These are phyloP conservation scores for Cephus cinctus DNA, from an alignment of 1,140 invertebrate species.

Conservation along the genomic window DNA sequence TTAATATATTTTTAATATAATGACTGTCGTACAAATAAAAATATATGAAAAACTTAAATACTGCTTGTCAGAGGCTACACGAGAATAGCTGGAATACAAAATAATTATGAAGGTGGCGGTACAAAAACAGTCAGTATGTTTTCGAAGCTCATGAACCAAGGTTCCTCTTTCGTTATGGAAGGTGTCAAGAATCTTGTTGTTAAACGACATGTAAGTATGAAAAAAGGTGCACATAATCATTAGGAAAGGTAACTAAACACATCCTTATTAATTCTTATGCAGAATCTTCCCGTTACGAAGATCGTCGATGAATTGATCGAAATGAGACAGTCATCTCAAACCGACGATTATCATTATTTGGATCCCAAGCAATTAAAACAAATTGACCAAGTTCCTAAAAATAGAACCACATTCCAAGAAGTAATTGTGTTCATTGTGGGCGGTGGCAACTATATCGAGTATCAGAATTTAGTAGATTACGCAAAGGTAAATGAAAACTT, in stretches of 20 bases:
- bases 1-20: neutral
- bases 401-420: slow-evolving; percentile 75
- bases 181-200: slow-evolving; percentile 99
- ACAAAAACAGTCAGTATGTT: slow-evolving; percentile 98
- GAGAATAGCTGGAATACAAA: slow-evolving; percentile 71
- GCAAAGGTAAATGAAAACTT: slow-evolving; percentile 65
- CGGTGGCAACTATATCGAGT: slow-evolving; percentile 99
- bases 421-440: slow-evolving; percentile 97
- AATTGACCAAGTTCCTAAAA: slow-evolving; percentile 66
- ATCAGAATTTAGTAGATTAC: slow-evolving; percentile 97
- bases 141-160: slow-evolving; percentile 94
- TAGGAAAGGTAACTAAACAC: neutral
- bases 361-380: slow-evolving; percentile 88
- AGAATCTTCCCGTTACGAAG: slow-evolving; percentile 88
- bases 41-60: slow-evolving; percentile 9
- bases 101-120: slow-evolving; percentile 87
- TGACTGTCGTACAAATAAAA: neutral
- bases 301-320: slow-evolving; percentile 92
- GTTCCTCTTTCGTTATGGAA: slow-evolving; percentile 98
- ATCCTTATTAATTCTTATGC: slow-evolving; percentile 24
- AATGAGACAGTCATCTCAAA: slow-evolving; percentile 73
- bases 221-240: slow-evolving; percentile 7
- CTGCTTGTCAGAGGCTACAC: slow-evolving; percentile 68
- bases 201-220: slow-evolving; percentile 84
- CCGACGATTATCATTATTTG: slow-evolving; percentile 87